Conservation (phyloP, 2,888 invertebrate genomes). For the Rhorus exstirpatorius region DNA sequence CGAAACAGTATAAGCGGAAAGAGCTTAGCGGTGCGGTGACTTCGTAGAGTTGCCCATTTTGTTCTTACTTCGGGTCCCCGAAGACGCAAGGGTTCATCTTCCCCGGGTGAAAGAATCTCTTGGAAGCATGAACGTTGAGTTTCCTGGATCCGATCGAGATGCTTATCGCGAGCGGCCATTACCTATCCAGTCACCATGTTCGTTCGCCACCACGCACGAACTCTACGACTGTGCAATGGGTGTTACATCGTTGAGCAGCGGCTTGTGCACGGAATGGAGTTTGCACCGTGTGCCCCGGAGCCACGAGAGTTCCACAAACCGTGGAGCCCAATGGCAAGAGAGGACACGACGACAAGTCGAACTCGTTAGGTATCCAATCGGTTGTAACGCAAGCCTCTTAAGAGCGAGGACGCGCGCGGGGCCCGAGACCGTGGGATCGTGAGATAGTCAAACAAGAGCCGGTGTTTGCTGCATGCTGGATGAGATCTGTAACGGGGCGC, state of each 20-base stretch:
- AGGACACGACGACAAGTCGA: conserved; percentile 67
- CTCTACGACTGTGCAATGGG: conserved; percentile 22
- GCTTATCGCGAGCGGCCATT: conserved; percentile 63
- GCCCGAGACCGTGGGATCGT: conserved; percentile 79
- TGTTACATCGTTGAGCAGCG: conserved; percentile 45
- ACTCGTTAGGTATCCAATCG: conserved; percentile 70
- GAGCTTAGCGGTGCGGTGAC: too few species aligned
- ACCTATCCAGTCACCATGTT: conserved; percentile 55
- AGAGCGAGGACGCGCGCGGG: conserved; percentile 9
- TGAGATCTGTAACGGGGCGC: conserved; percentile 82
- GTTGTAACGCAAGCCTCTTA: conserved; percentile 67
- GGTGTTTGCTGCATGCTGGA: conserved; percentile 64
- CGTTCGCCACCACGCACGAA: conserved; percentile 60
- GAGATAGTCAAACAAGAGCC: conserved; percentile 84
- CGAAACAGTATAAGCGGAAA: too few species aligned
- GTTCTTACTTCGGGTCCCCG: neutral
- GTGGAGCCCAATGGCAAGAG: conserved; percentile 9
- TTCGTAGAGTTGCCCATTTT: neutral
- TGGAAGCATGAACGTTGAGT: conserved; percentile 38
- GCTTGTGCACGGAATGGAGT: conserved; percentile 26
- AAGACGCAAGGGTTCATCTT: conserved; percentile 21
- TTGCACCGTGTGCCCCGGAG: conserved; percentile 23
- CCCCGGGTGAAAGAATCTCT: conserved; percentile 51
- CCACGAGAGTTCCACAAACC: conserved; percentile 27
- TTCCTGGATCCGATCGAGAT: conserved; percentile 69